These are phyloP conservation scores for Hoplodrina blanda DNA, from an alignment of 2,888 invertebrate genomes.

Conservation along the genomic window DNA sequence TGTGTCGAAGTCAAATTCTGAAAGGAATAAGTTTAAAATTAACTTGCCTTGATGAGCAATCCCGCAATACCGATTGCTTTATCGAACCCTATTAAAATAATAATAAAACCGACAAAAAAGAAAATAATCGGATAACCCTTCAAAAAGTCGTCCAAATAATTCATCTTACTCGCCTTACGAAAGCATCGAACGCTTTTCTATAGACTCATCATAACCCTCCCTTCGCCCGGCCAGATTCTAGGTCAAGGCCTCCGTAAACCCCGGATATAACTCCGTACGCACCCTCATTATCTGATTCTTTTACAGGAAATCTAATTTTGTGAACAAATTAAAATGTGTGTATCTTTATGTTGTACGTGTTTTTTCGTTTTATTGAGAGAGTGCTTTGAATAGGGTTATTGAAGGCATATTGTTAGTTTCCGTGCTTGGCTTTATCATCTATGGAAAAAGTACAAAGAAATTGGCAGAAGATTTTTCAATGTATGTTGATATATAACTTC, in stretches of 20 bases:
- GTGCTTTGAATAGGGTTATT: background rate
- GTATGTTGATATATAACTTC: too few relatives aligned
- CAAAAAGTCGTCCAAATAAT: slow-evolving; percentile 50
- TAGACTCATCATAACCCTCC: slow-evolving; percentile 60
- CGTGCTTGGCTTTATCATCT: background rate
- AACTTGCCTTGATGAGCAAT: background rate
- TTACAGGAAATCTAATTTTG: slow-evolving; percentile 60
- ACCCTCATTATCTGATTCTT: slow-evolving; percentile 63
- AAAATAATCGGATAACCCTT: slow-evolving; percentile 14
- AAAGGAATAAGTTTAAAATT: too few relatives aligned
- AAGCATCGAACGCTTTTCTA: slow-evolving; percentile 59
- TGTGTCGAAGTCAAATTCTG: too few relatives aligned
- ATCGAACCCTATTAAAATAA: slow-evolving; percentile 10
- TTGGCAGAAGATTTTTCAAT: too few relatives aligned
- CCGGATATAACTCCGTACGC: slow-evolving; percentile 58
- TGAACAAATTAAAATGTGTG: slow-evolving; percentile 56
- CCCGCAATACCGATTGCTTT: background rate
- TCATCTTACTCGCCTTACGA: slow-evolving; percentile 45
- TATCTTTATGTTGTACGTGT: slow-evolving; percentile 35
- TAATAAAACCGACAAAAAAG: background rate
- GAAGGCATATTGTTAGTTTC: background rate
- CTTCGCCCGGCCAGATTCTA: slow-evolving; percentile 41
- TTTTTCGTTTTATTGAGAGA: background rate
- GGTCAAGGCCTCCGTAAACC: slow-evolving; percentile 58
- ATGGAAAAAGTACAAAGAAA: background rate